Evolutionary conservation across 2,113 vertebrate species (phyloP).

Genomic region (Candoia aspera): DNA sequence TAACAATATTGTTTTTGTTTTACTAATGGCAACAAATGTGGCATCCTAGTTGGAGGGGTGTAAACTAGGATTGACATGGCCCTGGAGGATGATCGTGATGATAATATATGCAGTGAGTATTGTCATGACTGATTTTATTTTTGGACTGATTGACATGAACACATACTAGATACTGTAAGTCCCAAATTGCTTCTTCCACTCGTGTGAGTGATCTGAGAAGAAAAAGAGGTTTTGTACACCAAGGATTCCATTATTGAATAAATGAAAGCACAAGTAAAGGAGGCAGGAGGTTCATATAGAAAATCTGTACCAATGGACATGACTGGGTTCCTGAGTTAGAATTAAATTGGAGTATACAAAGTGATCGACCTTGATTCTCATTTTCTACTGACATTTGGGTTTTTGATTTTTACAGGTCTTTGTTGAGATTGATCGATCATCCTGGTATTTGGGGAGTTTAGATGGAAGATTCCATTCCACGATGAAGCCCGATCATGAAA

Average conservation of each 20-base stretch:
- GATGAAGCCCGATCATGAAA: not conserved
- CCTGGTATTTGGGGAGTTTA: not conserved
- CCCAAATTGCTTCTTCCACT: not conserved
- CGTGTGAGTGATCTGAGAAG: not conserved
- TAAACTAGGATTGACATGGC: not conserved
- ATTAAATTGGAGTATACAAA: not conserved
- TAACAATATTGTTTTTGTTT: not conserved
- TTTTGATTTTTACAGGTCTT: not conserved
- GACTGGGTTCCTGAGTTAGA: too few species aligned
- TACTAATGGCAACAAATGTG: not conserved
- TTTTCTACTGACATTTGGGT: not conserved
- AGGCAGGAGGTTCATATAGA: not conserved
- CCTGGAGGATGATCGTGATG: not conserved
- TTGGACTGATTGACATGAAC: not conserved
- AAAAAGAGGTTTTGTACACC: not conserved
- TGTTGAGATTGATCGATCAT: not conserved
- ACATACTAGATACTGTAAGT: not conserved
- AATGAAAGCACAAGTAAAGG: not conserved
- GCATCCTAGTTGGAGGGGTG: not conserved
- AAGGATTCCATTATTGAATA: not conserved
- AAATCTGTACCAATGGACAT: not conserved
- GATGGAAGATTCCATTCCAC: not conserved
- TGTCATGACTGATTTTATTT: not conserved
- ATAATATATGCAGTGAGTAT: not conserved
- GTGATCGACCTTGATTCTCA: not conserved